Percentiles rank a stretch among this genome's conserved stretches.
Conservation (phyloP, 2,888 invertebrate species). For the Lycocerus yunnanus region DNA sequence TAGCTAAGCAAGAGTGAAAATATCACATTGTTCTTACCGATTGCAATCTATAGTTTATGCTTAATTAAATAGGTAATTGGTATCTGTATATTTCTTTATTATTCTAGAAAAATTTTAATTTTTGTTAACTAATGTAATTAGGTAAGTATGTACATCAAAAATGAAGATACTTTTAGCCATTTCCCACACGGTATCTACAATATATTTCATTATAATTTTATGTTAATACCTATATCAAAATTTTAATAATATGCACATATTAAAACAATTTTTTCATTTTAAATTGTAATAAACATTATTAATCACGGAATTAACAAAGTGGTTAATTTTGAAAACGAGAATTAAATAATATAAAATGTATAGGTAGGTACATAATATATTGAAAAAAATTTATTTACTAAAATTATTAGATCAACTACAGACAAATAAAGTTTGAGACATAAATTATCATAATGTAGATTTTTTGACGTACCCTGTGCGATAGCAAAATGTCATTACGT, state of each 20-base stretch:
- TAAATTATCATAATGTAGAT: no score
- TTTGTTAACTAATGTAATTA: neutral
- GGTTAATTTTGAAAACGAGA: no score
- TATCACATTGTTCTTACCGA: conserved; percentile 50
- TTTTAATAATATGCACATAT: conserved; percentile 1
- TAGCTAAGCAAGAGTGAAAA: conserved; percentile 53
- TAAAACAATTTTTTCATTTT: neutral
- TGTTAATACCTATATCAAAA: conserved; percentile 1
- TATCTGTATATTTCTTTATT: conserved; percentile 40
- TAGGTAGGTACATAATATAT: no score
- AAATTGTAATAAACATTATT: neutral
- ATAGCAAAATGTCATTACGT: no score
- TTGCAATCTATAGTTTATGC: conserved; percentile 47
- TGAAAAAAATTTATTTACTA: no score
- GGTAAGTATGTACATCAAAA: neutral
- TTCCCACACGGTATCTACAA: neutral
- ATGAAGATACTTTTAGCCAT: neutral
- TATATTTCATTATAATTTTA: neutral
- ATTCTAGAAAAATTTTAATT: neutral
- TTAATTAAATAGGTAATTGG: conserved; percentile 51
- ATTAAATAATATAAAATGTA: no score
- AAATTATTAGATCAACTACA: no score
- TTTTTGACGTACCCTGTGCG: no score
- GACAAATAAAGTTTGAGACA: no score
- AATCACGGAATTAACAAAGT: neutral